Evolutionary conservation across 1,140 invertebrate genomes (phyloP), one percentile per base, ranked within the genome.

Genomic region (Aricia agestis): DNA sequence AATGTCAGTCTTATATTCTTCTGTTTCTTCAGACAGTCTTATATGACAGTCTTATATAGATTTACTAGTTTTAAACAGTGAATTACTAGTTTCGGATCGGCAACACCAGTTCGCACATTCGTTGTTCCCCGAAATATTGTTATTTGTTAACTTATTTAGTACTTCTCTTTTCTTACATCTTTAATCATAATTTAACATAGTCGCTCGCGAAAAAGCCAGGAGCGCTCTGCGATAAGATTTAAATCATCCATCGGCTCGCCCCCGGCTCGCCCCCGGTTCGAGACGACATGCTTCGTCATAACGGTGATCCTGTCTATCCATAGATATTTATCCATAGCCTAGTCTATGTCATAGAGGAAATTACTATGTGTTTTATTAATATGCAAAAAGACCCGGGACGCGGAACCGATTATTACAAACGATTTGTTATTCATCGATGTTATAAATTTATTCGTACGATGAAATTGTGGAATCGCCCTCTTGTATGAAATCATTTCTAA

Each of bases 221-320:
- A 52, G 57, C 67, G 73, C 80, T 76, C 36, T 69, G 72, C 70
- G 78, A 82, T 81, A 76, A 82, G 77, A 76, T 72, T 76, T 86
- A 90, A 86, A 90, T 88, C 84, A 88, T 71, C 74, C 72, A 76
- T 68, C 75, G 74, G 68, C 71, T 73, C 68, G 76, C 86, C 84
- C 71, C 68, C 52, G 80, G 87, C 77, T n/a, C 68, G 76, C 86
- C 84, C 71, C 68, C 52, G 80, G 87, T 76, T n/a, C 59, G 66
- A 84, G 85, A 85, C 85, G 87, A 90, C 86, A 87, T 84, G 85
- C 85, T 83, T 83, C 82, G 79, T 84, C 83, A 82, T 67, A 70
- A 70, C 71, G 67, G 65, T 75, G 70, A 25, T 25, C 25, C 73
- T 72, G 70, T 71, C 74, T 76, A 72, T 77, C 84, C 80, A 86